These are phyloP conservation scores for Itoplectis maculator DNA, from an alignment of 2,888 invertebrate genomes.

Conservation along the genomic window DNA sequence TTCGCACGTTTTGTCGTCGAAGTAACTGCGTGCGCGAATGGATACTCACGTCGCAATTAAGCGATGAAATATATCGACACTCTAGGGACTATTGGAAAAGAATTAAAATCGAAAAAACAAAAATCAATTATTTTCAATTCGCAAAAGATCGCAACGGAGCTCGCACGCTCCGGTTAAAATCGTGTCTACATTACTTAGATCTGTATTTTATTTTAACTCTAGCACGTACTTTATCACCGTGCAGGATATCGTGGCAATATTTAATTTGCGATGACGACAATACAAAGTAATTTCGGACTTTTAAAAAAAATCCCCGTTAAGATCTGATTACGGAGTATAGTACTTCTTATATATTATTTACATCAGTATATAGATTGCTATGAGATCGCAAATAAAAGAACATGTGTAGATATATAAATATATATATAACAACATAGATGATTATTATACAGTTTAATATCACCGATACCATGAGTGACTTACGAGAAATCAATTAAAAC, in stretches of 20 bases:
- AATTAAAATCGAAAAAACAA: constrained; percentile 46
- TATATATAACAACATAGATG: constrained; percentile 30
- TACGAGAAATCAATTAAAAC: constrained; percentile 49
- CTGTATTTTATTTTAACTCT: constrained; percentile 79
- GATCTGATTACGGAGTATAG: constrained; percentile 78
- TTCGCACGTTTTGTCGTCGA: constrained; percentile 66
- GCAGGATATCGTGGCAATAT: constrained; percentile 82
- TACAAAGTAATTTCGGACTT: constrained; percentile 69
- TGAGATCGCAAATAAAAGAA: constrained; percentile 45
- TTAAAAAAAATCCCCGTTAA: constrained; percentile 72
- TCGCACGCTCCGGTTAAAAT: constrained; percentile 44
- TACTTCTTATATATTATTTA: constrained; percentile 63
- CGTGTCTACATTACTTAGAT: constrained; percentile 49
- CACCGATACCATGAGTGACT: constrained; percentile 62
- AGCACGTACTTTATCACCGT: constrained; percentile 74
- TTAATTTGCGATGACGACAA: constrained; percentile 72
- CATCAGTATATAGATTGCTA: constrained; percentile 55
- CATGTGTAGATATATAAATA: constrained; percentile 50
- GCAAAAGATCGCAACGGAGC: constrained; percentile 64
- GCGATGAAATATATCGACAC: constrained; percentile 37
- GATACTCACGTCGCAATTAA: constrained; percentile 51
- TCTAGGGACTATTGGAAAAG: constrained; percentile 12
- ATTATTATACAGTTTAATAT: constrained; percentile 47
- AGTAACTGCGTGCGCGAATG: constrained; percentile 26
- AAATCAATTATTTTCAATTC: constrained; percentile 57